A percentile compares a stretch with the other conserved stretches of the same genome.
Evolutionary conservation across 2,113 vertebrate species (phyloP).

Genomic region (Gadus macrocephalus): DNA sequence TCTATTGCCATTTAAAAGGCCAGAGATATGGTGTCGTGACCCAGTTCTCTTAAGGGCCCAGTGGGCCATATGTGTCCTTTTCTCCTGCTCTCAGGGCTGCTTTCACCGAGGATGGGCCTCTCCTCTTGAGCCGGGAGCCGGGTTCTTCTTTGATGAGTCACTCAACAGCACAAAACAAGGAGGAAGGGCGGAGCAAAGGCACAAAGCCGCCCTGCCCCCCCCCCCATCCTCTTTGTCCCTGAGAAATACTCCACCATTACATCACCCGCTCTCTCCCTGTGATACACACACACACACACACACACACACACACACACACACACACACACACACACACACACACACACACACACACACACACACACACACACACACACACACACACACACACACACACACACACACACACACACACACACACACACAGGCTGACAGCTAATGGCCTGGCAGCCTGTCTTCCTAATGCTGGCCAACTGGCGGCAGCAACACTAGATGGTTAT

Average conservation of each 20-base stretch:
- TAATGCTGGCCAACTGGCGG: conserved; percentile 31
- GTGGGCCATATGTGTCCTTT: conserved; percentile 58
- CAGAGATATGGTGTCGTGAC: conserved; percentile 49
- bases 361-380: too few species aligned
- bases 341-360: conserved; percentile 8
- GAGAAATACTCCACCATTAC: conserved; percentile 43
- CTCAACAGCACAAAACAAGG: conserved; percentile 55
- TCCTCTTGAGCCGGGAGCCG: conserved; percentile 28
- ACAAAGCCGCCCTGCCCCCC: conserved; percentile 37
- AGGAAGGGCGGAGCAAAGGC: conserved; percentile 42
- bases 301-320: conserved; percentile 1
- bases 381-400: too few species aligned
- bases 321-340: neutral
- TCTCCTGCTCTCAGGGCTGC: conserved; percentile 49
- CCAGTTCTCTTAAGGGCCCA: conserved; percentile 61
- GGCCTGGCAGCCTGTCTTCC: conserved; percentile 7
- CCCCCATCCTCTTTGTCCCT: conserved; percentile 14
- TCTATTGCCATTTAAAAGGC: conserved; percentile 35
- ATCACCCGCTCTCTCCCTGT: conserved; percentile 33
- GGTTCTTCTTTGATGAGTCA: conserved; percentile 64
- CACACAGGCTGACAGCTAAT: conserved; percentile 7
- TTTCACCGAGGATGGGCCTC: conserved; percentile 48
- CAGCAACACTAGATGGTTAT: conserved; percentile 31
- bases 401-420: too few species aligned
- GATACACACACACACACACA: neutral